phyloP scores from a whole-genome alignment of 2,797 vertebrate species.

The Bradypodion pumilum region DNA sequence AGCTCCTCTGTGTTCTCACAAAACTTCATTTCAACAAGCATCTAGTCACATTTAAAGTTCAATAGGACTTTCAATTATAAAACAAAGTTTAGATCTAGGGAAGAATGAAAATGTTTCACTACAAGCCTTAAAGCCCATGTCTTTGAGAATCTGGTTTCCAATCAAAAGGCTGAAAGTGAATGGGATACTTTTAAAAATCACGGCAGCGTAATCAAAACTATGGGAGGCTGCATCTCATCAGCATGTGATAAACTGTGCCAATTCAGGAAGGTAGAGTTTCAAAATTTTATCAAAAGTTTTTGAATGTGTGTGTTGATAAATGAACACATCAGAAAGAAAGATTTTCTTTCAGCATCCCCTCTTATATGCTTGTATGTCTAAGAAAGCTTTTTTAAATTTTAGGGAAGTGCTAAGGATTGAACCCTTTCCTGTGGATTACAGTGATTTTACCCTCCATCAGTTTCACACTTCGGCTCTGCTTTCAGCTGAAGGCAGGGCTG shows the following conservation, averaged over 20 bases:
- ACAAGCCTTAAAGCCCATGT: neutral
- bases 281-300: neutral
- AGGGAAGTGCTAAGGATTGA: neutral
- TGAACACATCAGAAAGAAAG: neutral
- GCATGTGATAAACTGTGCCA: neutral
- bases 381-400: neutral
- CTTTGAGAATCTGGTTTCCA: conserved; percentile 1
- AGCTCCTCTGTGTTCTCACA: neutral
- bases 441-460: neutral
- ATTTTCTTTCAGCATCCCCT: neutral
- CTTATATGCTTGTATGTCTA: neutral
- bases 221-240: neutral
- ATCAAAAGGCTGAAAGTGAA: neutral
- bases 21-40: neutral
- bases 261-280: neutral
- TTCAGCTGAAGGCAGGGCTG: neutral
- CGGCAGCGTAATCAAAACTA: neutral
- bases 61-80: neutral
- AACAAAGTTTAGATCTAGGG: neutral
- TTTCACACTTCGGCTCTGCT: neutral
- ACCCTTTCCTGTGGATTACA: neutral
- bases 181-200: neutral
- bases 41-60: neutral
- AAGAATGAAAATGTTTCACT: neutral
- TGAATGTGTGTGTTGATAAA: neutral